Evolutionary conservation across 2,113 vertebrate species (phyloP), one percentile per base, ranked within the genome.

Genomic region (Amazona vittata): DNA sequence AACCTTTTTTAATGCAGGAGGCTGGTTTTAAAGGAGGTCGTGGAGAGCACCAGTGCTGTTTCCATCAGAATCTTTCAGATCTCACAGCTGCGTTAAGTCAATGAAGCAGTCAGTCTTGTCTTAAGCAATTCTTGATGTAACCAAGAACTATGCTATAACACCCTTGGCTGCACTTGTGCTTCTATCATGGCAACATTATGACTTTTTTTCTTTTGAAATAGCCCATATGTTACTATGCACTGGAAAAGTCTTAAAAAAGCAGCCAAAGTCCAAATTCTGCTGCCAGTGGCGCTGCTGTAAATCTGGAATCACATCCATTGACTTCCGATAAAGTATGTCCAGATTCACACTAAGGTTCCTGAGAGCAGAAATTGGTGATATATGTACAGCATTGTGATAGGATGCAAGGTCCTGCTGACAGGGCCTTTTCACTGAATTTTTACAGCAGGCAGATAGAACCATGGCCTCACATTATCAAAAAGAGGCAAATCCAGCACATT

Each of bases 121-220:
- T 96, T 92, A 94, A 89, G 55, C 63, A 94, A 88, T 94, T 96
- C 57, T 91, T 94, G 64, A 59, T 83, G 80, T 93, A 95, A 97
- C 94, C 90, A 97, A 92, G 85, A 73, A 59, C 74, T 78, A n/a
- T 79, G 35, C 65, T 93, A 67, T 89, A 87, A 93, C 89, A 96
- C 80, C 52, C 77, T 83, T 94, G 88, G 86, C 93, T 92, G 83
- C 88, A 93, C 67, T 95, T 82, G 41, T 41, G 62, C 67, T 95
- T 96, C 90, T 94, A 65, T 94, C 74, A 86, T 73, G 41, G 88
- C 37, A 91, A 87, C 57, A 91, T 83, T 91, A 89, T 4, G 35
- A 64, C 15, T 86, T 81, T 89, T 94, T 88, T 94, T 62, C 37
- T 85, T 81, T 91, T 87, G 67, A 95, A 96, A 85, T 57, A 89